Percentiles rank a stretch among this genome's conserved stretches.
These are phyloP conservation scores for Oplegnathus fasciatus DNA, from an alignment of 2,113 vertebrate genomes.

Conservation along the genomic window DNA sequence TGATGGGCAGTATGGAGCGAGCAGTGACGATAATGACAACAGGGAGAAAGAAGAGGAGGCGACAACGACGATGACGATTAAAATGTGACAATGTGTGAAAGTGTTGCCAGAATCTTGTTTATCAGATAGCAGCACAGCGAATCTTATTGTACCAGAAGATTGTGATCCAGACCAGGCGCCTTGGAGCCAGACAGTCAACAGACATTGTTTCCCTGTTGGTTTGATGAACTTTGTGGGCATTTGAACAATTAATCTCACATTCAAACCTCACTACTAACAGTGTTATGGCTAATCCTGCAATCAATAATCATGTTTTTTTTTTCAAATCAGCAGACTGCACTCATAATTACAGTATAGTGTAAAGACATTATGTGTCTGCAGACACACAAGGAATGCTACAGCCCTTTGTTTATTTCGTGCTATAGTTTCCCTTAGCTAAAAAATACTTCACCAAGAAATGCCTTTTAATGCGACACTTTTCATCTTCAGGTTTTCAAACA, in stretches of 20 bases:
- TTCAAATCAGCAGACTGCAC: neutral
- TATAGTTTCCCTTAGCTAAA: neutral
- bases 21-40: neutral
- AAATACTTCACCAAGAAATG: neutral
- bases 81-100: conserved; percentile 15
- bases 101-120: conserved; percentile 24
- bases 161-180: conserved; percentile 30
- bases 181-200: conserved; percentile 23
- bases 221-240: conserved; percentile 3
- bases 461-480: neutral
- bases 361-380: neutral
- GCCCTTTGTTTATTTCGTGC: neutral
- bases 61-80: neutral
- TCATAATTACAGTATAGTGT: neutral
- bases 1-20: neutral
- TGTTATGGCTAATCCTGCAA: neutral
- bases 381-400: neutral
- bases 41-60: neutral
- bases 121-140: conserved; percentile 27
- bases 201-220: neutral
- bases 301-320: neutral
- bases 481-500: neutral
- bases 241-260: neutral
- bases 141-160: conserved; percentile 28
- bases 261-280: neutral